Evolutionary conservation across 1,140 invertebrate genomes (phyloP), one percentile per base, ranked within the genome.

Genomic region (Dendrolimus punctatus): DNA sequence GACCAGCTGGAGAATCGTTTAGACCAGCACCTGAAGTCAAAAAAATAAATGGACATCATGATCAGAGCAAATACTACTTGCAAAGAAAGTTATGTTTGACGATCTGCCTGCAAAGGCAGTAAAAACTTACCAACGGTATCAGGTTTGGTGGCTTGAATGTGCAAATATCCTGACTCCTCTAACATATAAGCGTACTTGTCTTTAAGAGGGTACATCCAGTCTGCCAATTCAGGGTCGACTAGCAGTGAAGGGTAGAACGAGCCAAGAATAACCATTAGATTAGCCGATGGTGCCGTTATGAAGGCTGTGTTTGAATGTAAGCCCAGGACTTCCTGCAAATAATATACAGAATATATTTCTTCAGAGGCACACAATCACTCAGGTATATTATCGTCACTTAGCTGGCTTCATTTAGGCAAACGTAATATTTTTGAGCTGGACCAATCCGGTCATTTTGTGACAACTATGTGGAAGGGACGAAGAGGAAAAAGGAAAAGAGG

Each of bases 141-240:
- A 6, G 96, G 96, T 78, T 97, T 97, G 0, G 95, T 96, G 3
- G 94, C 89, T 82, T 98, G 96, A 40, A 98, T 77, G 71, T 96
- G 94, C 36, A 94, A 67, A 67, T 98, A 98, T 7, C 95, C 96
- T 45, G 76, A 76, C 80, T 97, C 95, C 64, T 91, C 85, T 0
- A 95, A 6, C 0, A 94, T 3, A 48, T 53, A 54, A 4, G 48
- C 46, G 6, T 90, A 88, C 8, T 81, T 62, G 6, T 87, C 55
- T 0, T 59, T 66, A 5, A 93, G 38, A 0, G 94, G 93, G 71
- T 92, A 93, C 58, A 94, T 85, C 65, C 85, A 90, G 1, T 89
- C 73, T 8, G 87, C 68, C 39, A 91, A 66, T 50, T 91, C 73
- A 5, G 87, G 71, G 3, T 71, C 68, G 4, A 83, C 66, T 0